Conservation (phyloP, 2,797 vertebrate species). For the Poeciliopsis gracilis region DNA sequence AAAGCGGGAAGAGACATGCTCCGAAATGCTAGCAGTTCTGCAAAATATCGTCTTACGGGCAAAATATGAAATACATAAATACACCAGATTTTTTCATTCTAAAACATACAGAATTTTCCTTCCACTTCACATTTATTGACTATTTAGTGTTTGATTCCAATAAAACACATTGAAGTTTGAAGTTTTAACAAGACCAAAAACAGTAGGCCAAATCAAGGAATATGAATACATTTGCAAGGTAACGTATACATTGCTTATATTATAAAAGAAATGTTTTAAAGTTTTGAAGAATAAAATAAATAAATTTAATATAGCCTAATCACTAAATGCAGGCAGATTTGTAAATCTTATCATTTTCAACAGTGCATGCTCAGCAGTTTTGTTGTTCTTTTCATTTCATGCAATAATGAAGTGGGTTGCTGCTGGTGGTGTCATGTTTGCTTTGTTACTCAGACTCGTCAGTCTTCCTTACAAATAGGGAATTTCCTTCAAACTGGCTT, state of each 20-base stretch:
- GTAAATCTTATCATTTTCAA: background rate
- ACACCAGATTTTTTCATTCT: background rate
- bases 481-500: slow-evolving; percentile 6
- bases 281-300: background rate
- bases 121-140: background rate
- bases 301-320: background rate
- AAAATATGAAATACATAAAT: background rate
- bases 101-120: background rate
- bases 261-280: background rate
- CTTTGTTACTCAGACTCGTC: background rate
- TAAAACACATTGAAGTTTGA: background rate
- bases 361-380: background rate
- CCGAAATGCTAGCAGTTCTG: background rate
- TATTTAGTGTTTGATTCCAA: background rate
- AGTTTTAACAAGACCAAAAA: background rate
- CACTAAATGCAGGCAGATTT: background rate
- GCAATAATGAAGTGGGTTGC: background rate
- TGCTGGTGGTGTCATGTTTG: background rate
- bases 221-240: background rate
- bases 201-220: background rate
- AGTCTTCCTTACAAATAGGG: background rate
- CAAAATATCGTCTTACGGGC: background rate
- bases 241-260: background rate
- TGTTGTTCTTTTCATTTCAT: background rate
- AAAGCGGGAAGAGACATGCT: background rate